Evolutionary conservation across 2,888 invertebrate species (phyloP), one percentile per base, ranked within the genome.

Genomic region (Diarsia mendica): DNA sequence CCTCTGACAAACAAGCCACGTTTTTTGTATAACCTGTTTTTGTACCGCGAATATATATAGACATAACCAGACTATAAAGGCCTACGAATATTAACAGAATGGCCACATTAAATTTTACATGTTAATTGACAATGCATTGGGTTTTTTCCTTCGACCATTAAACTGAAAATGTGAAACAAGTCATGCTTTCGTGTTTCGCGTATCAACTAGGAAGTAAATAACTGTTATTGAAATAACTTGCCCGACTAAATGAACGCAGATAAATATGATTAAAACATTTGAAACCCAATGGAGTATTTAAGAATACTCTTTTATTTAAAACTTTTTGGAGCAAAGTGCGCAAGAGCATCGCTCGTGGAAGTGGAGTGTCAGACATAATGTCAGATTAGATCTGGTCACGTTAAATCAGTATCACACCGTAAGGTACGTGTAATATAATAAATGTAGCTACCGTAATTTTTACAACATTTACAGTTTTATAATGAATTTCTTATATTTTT

Each of bases 401-500:
- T 89, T 89, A 88, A 88, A 89, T 90, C 90, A 90, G 90, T 91
- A 91, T 90, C 90, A 88, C 89, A 85, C 89, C 88, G 88, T 89
- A 91, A 91, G 90, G 88, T 92, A 91, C 89, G 89, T 92, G 89
- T 92, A 92, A 91, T 90, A 85, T 90, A 89, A 92, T 91, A 90
- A 93, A 84, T 91, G 89, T 94, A 95, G 93, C 92, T 94, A 95
- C 94, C 94, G 94, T 94, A 93, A 88, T 91, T 91, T 94, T 93
- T 94, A 95, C 93, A 93, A 92, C 90, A 92, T 94, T 95, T 95
- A 94, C 96, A 95, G 91, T 96, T 95, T 95, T 95, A 91, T 96
- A 95, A 93, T 93, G 92, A 94, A 94, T 95, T 91, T 96, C 95
- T 94, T 96, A 96, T 95, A 95, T 96, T 96, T 96, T 94, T 96